Evolutionary conservation across 2,888 invertebrate species (phyloP).

Genomic region (Pseudeuparius sepicola): DNA sequence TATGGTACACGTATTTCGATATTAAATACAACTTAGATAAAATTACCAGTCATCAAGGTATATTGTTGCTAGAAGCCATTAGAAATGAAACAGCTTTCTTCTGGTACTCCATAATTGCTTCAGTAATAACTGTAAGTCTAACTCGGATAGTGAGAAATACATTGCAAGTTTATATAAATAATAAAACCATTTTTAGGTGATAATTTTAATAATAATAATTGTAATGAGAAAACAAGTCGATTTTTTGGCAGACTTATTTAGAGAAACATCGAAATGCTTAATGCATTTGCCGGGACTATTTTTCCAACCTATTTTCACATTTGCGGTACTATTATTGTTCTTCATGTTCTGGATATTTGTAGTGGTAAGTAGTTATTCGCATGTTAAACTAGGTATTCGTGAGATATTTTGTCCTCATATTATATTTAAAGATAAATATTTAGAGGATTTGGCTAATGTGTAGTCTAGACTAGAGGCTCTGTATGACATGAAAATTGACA

Average conservation of each 20-base stretch:
- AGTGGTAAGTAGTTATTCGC: conserved; percentile 55
- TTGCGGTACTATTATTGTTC: conserved; percentile 65
- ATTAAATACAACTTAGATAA: conserved; percentile 55
- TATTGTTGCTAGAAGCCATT: conserved; percentile 62
- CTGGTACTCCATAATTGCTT: conserved; percentile 74
- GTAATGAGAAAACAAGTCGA: conserved; percentile 72
- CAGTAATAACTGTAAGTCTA: conserved; percentile 69
- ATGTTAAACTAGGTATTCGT: too few relatives aligned
- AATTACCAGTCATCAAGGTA: conserved; percentile 36
- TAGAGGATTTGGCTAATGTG: too few relatives aligned
- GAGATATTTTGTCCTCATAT: too few relatives aligned
- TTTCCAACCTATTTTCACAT: conserved; percentile 76
- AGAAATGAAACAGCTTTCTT: conserved; percentile 81
- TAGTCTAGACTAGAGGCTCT: too few relatives aligned
- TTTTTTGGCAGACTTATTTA: conserved; percentile 75
- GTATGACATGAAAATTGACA: too few relatives aligned
- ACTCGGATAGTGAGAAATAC: conserved; percentile 1
- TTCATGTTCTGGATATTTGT: conserved; percentile 80
- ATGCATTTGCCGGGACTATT: conserved; percentile 75
- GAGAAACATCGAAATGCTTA: conserved; percentile 83
- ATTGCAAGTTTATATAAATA: conserved; percentile 2
- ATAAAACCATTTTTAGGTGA: conserved; percentile 44
- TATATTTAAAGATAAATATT: too few relatives aligned
- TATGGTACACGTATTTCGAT: conserved; percentile 86
- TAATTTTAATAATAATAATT: conserved; percentile 62